Evolutionary conservation across 2,113 vertebrate genomes (phyloP).

Genomic region (Panthera tigris): DNA sequence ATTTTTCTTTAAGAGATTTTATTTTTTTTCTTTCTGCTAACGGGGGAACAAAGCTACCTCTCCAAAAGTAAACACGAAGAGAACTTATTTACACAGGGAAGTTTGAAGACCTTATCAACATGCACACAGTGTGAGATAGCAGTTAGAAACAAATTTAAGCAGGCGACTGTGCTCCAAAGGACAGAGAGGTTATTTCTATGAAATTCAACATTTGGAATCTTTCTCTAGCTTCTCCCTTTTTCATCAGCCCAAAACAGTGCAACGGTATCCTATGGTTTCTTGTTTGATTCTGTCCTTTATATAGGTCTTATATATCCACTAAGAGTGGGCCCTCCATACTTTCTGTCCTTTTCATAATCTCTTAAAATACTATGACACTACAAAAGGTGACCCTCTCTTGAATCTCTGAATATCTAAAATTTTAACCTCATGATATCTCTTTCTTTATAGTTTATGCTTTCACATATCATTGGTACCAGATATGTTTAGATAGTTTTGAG

Average conservation of each 20-base stretch:
- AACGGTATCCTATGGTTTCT: background rate
- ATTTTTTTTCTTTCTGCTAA: background rate
- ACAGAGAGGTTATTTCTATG: background rate
- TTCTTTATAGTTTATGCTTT: background rate
- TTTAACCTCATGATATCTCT: background rate
- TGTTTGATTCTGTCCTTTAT: background rate
- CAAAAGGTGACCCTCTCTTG: background rate
- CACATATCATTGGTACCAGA: background rate
- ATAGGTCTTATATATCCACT: background rate
- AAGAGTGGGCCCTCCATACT: background rate
- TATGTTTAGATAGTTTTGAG: background rate
- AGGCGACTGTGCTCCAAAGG: background rate
- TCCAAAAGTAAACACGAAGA: background rate
- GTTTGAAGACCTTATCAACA: background rate
- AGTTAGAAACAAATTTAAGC: background rate
- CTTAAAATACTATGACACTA: background rate
- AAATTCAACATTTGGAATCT: background rate
- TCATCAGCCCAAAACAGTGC: background rate
- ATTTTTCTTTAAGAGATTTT: background rate
- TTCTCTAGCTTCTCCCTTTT: background rate
- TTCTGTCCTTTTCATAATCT: background rate
- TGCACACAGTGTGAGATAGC: background rate
- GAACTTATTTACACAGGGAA: background rate
- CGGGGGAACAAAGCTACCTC: background rate
- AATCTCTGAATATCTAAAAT: background rate